Evolutionary conservation across 2,113 vertebrate genomes (phyloP).

Genomic region (Gulo gulo): DNA sequence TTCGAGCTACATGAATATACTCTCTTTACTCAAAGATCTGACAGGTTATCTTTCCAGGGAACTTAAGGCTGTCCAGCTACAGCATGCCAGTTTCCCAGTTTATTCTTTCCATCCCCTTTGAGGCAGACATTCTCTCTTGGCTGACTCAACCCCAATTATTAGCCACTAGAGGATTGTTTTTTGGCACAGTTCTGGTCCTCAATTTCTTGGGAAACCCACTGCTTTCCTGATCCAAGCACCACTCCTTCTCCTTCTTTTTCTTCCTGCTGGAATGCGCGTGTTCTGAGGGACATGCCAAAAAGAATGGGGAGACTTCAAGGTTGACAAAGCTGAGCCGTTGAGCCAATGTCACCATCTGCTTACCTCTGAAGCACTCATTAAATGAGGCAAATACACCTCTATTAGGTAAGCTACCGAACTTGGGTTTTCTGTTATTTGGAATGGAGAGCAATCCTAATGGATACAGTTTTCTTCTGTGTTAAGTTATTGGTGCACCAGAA

Average conservation of each 20-base stretch:
- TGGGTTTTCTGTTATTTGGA: background rate
- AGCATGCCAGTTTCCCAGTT: background rate
- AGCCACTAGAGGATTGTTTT: background rate
- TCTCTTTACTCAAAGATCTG: background rate
- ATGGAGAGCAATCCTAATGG: background rate
- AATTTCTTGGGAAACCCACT: background rate
- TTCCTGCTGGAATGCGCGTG: background rate
- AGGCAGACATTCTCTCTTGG: background rate
- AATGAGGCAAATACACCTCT: background rate
- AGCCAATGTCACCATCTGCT: background rate
- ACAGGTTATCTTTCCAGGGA: background rate
- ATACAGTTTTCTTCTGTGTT: background rate
- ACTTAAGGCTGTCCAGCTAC: background rate
- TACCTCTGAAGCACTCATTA: background rate
- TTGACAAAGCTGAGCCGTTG: background rate
- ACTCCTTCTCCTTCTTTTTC: background rate
- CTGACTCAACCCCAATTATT: background rate
- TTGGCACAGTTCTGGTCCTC: background rate
- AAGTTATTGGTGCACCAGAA: background rate
- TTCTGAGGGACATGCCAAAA: background rate
- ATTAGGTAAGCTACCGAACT: background rate
- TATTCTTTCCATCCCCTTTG: background rate
- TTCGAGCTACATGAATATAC: background rate
- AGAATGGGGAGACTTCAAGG: background rate
- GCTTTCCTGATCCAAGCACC: background rate